Conservation (phyloP, 37 sponge, comb jelly and placozoan genomes). For the Cliona cf. orientalis region DNA sequence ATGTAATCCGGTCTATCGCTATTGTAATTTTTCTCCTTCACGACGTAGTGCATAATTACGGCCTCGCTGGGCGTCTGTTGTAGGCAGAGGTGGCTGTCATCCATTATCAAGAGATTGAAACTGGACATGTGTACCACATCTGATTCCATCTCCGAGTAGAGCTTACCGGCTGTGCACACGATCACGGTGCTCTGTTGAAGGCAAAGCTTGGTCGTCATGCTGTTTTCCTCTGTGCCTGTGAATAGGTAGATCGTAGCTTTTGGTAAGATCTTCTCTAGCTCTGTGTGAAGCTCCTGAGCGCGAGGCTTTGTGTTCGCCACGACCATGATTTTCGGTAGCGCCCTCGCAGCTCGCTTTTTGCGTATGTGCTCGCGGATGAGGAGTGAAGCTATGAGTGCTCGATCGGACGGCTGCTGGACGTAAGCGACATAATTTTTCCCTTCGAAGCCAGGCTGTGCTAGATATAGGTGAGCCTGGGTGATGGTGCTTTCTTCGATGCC, state of each 20-base stretch:
- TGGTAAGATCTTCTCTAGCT: not conserved
- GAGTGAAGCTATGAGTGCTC: not conserved
- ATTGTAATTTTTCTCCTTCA: not conserved
- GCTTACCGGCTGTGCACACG: slow-evolving; percentile 15
- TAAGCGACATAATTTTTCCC: not conserved
- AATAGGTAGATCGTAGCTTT: not conserved
- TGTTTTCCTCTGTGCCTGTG: slow-evolving; percentile 7
- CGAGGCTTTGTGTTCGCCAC: slow-evolving; percentile 11
- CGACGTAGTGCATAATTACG: not conserved
- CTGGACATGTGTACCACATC: not conserved
- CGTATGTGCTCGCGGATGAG: not conserved
- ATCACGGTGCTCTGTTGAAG: not conserved
- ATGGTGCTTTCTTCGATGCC: too few species aligned
- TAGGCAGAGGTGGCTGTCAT: not conserved
- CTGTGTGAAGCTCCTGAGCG: not conserved
- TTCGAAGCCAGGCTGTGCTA: not conserved
- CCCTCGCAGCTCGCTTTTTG: not conserved
- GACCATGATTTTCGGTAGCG: not conserved
- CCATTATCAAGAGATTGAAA: not conserved
- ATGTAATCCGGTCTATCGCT: not conserved
- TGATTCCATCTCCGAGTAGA: not conserved
- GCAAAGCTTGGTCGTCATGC: not conserved
- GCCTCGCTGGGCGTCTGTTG: not conserved
- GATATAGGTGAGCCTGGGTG: not conserved
- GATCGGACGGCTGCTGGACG: not conserved